A percentile compares a stretch with the other conserved stretches of the same genome.
These are phyloP conservation scores for Dromiciops gliroides DNA, from an alignment of 2,113 vertebrate species.

Conservation along the genomic window DNA sequence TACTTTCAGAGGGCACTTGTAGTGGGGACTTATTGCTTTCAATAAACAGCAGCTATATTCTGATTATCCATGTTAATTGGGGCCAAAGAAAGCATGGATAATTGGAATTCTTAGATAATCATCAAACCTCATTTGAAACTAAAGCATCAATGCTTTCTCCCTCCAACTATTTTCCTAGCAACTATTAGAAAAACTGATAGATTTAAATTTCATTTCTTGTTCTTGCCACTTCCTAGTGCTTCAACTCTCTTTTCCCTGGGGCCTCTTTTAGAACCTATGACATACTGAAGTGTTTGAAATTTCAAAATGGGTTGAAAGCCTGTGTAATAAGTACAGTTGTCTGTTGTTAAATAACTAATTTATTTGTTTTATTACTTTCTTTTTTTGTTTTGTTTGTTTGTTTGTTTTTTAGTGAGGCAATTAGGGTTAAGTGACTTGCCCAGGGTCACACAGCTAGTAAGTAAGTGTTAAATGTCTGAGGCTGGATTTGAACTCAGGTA, in stretches of 20 bases:
- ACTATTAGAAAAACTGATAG: not conserved
- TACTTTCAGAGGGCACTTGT: not conserved
- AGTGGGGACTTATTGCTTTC: not conserved
- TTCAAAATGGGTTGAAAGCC: not conserved
- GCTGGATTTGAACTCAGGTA: too few relatives aligned
- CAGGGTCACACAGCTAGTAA: too few relatives aligned
- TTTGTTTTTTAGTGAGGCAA: too few relatives aligned
- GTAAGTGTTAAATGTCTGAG: too few relatives aligned
- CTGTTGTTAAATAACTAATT: not conserved
- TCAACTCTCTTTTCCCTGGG: not conserved
- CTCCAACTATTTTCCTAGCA: not conserved
- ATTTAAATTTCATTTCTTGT: not conserved
- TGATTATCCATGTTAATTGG: not conserved
- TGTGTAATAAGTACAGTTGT: not conserved
- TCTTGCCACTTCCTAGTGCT: not conserved
- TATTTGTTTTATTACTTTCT: not conserved
- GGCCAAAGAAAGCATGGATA: not conserved
- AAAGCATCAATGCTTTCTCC: not conserved
- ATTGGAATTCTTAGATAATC: not conserved
- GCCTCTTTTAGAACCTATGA: slow-evolving; percentile 5
- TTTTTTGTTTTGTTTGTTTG: too few relatives aligned
- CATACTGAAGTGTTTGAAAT: not conserved
- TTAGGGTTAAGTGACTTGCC: too few relatives aligned
- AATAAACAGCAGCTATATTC: not conserved
- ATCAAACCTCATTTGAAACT: not conserved